Evolutionary conservation across 2,797 vertebrate genomes (phyloP), one percentile per base, ranked within the genome.

Genomic region (Neosalanx taihuensis): DNA sequence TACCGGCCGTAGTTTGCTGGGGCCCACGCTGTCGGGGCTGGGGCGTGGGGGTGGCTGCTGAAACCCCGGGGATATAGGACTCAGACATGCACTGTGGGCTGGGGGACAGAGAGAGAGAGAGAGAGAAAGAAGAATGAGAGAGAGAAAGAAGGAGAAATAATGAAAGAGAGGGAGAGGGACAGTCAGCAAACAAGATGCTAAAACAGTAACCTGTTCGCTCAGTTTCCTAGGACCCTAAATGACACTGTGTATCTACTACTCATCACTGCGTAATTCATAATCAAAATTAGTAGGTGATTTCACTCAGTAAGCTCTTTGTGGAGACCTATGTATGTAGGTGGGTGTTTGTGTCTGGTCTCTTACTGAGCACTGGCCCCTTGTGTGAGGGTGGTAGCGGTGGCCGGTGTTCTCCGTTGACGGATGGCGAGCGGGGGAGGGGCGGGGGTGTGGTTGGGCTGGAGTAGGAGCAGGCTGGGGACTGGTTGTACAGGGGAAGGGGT

Each of bases 1-100:
- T 80, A 99, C 97, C 69, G 97, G 97, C 76, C 97, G 93, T 76
- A 99, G 92, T 86, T 98, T 98, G 75, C 95, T 93, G 0, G 95
- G 92, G 0, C 95, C 95, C 65, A 46, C 41, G 41, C 92, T 90
- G 57, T 98, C 97, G 0, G 92, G 89, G 63, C 94, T 93, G 74
- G 94, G 92, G 66, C 94, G 91, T 4, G 30, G 31, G 0, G 86
- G 86, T 0, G 92, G 93, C 75, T 96, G 94, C 5, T 94, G 89
- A 84, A 96, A 95, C 41, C 95, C 95, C 1, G 94, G 92, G 7
- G 94, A 95, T 62, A 96, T 95, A 0, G 94, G 93, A 87, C 91
- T 90, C 84, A 94, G 90, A 77, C 85, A 94, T 85, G 86, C 95
- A 85, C 91, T 95, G 53, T 92, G 93, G 91, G 96, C 97, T 99